A percentile compares a stretch with the other conserved stretches of the same genome.
phyloP scores from a whole-genome alignment of 2,113 vertebrate genomes.

The Merops nubicus region DNA sequence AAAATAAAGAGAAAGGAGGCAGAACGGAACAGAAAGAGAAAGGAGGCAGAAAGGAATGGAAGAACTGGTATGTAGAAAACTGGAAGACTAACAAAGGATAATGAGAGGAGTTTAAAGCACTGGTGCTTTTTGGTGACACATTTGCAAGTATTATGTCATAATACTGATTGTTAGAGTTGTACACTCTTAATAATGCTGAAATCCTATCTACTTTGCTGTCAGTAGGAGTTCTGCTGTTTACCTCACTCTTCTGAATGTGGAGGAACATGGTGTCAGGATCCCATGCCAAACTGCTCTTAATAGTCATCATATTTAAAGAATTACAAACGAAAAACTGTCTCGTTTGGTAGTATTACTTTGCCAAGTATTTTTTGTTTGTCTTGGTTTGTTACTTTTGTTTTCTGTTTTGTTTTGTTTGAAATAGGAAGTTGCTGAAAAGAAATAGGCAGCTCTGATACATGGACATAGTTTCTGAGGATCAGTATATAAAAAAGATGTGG shows the following conservation, averaged over 20 bases:
- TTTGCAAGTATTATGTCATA: not conserved
- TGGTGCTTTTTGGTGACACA: not conserved
- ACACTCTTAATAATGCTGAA: not conserved
- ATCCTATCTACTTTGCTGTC: not conserved
- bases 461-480: not conserved
- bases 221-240: not conserved
- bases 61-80: not conserved
- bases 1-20: not conserved
- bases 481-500: not conserved
- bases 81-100: not conserved
- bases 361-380: too few species aligned
- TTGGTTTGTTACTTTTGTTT: too few species aligned
- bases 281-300: not conserved
- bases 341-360: not conserved
- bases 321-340: not conserved
- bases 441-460: not conserved
- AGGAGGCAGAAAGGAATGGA: not conserved
- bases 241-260: not conserved
- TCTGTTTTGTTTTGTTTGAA: not conserved
- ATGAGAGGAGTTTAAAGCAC: not conserved
- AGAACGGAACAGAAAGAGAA: not conserved
- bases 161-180: not conserved
- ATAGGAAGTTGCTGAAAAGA: not conserved
- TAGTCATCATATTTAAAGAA: not conserved
- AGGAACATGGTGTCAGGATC: not conserved